phyloP scores from a whole-genome alignment of 1,140 invertebrate species.

The Plectus sambesii region DNA sequence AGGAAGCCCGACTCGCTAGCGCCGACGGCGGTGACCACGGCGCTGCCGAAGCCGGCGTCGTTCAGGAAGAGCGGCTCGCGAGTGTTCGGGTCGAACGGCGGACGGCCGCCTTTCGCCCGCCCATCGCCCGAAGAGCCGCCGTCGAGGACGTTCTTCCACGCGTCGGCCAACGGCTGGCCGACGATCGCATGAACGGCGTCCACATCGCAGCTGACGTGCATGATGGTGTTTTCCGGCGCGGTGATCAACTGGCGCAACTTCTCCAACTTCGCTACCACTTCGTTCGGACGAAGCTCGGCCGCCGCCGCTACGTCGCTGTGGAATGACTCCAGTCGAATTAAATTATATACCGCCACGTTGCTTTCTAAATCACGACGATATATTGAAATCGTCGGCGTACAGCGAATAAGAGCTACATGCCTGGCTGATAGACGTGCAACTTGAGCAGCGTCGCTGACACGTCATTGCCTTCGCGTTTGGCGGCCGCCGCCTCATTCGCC shows the following conservation, averaged over 20 bases:
- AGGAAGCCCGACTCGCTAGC: constrained; percentile 68
- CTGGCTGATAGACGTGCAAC: constrained; percentile 16
- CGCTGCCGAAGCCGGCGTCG: constrained; percentile 38
- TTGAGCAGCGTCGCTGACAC: constrained; percentile 47
- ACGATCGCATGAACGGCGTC: too few relatives aligned
- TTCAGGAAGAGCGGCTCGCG: too few relatives aligned
- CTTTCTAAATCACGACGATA: constrained; percentile 20
- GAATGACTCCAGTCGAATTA: constrained; percentile 18
- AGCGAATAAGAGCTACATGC: constrained; percentile 10
- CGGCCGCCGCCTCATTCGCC: constrained; percentile 60
- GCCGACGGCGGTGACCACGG: constrained; percentile 64
- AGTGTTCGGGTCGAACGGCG: too few relatives aligned
- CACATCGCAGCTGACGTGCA: too few relatives aligned
- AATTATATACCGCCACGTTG: constrained; percentile 17
- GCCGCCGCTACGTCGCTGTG: constrained; percentile 20
- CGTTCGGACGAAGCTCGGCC: constrained; percentile 6
- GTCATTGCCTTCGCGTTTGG: constrained; percentile 58
- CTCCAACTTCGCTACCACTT: too few relatives aligned
- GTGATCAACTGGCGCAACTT: too few relatives aligned
- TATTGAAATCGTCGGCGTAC: background rate
- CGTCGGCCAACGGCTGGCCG: too few relatives aligned
- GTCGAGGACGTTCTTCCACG: too few relatives aligned
- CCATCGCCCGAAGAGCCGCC: too few relatives aligned
- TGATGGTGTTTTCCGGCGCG: too few relatives aligned
- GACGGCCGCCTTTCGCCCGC: too few relatives aligned